These are phyloP conservation scores for Montifringilla adamsi DNA, from an alignment of 2,113 vertebrate genomes.

Conservation along the genomic window DNA sequence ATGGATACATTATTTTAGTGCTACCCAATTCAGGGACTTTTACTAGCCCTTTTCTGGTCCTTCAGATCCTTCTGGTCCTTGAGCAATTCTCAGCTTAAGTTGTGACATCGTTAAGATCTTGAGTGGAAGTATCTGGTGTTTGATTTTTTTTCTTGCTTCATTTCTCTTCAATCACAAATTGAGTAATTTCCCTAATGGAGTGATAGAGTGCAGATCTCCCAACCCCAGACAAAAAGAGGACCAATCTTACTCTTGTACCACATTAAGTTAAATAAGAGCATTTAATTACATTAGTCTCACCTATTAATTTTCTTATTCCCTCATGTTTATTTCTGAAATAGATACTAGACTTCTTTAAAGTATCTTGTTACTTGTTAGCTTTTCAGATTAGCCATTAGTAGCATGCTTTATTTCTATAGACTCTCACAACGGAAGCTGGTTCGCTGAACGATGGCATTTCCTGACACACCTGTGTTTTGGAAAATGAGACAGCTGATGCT, in stretches of 20 bases:
- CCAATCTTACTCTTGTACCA: background rate
- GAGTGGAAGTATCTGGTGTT: background rate
- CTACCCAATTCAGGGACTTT: background rate
- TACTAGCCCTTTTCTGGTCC: background rate
- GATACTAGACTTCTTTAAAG: background rate
- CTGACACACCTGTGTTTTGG: background rate
- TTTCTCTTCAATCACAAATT: background rate
- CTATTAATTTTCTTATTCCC: background rate
- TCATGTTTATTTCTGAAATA: background rate
- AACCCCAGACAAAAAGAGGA: background rate
- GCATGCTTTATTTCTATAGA: rapidly evolving
- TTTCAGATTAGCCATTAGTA: background rate
- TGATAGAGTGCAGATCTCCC: background rate
- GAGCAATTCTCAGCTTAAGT: background rate
- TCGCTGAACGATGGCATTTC: background rate
- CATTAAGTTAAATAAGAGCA: background rate
- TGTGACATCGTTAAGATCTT: background rate
- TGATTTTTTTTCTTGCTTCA: background rate
- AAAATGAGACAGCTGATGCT: background rate
- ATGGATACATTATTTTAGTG: background rate
- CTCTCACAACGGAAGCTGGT: background rate
- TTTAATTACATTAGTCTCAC: background rate
- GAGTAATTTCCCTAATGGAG: background rate
- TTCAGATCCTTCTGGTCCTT: background rate
- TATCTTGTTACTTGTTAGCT: background rate